phyloP scores from a whole-genome alignment of 1,140 invertebrate species.

The Meloidogyne hapla region DNA sequence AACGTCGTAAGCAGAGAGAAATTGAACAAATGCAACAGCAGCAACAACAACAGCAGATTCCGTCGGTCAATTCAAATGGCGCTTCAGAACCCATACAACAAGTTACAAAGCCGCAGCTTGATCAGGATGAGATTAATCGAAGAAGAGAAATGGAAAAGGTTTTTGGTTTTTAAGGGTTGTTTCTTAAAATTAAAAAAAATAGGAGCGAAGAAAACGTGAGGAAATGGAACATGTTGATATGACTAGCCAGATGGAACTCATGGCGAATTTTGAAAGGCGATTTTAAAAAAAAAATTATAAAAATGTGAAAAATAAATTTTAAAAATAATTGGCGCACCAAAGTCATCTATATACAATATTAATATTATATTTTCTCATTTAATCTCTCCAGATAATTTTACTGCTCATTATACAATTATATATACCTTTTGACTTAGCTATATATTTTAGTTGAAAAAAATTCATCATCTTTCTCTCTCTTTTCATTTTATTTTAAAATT shows the following conservation, averaged over 20 bases:
- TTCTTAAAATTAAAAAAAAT: background rate
- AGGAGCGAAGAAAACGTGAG: slow-evolving; percentile 51
- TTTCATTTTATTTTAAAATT: background rate
- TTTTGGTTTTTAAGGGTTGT: too few relatives aligned
- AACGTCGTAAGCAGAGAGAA: slow-evolving; percentile 26
- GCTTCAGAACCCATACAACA: slow-evolving; percentile 5
- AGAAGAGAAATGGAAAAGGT: slow-evolving; percentile 42
- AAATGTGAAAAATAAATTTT: background rate
- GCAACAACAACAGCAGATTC: slow-evolving; percentile 2
- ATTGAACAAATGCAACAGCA: slow-evolving; percentile 10
- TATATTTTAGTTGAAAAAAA: background rate
- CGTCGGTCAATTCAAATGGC: slow-evolving; percentile 3
- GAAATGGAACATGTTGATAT: slow-evolving; percentile 44
- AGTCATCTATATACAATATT: background rate
- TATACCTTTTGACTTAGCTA: slow-evolving; percentile 3
- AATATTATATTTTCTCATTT: slow-evolving; percentile 6
- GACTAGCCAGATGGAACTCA: slow-evolving; percentile 50
- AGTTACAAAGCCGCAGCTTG: slow-evolving; percentile 1
- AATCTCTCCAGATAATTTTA: slow-evolving; percentile 12
- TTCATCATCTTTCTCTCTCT: background rate
- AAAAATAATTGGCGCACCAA: background rate
- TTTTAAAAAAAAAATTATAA: slow-evolving; percentile 26
- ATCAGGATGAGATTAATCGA: slow-evolving; percentile 29
- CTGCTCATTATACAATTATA: slow-evolving; percentile 8
- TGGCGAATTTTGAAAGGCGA: slow-evolving; percentile 50